These are phyloP conservation scores for Callocephalon fimbriatum DNA, from an alignment of 2,113 vertebrate genomes.

Conservation along the genomic window DNA sequence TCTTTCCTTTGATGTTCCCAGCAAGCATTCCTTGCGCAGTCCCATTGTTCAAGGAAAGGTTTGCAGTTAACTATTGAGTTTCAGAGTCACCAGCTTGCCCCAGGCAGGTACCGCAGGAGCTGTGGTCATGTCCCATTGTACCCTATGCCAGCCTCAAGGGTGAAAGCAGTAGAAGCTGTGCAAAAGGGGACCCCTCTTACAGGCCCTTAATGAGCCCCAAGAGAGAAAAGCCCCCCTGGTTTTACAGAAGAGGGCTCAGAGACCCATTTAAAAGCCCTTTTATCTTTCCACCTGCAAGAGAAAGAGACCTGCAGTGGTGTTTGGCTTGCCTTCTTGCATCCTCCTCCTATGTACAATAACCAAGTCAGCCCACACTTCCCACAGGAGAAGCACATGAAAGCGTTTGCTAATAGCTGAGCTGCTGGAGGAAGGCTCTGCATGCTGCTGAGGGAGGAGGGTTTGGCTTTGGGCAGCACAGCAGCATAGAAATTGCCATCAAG, in stretches of 20 bases:
- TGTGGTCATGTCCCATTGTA: background rate
- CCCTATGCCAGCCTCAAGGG: fast-evolving
- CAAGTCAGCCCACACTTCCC: background rate
- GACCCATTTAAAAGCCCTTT: background rate
- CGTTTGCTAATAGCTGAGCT: background rate
- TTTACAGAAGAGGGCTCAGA: background rate
- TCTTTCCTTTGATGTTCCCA: background rate
- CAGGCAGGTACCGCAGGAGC: background rate
- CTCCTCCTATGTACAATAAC: background rate
- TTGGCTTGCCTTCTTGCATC: background rate
- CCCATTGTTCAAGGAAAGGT: fast-evolving
- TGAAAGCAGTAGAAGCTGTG: background rate
- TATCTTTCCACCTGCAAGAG: background rate
- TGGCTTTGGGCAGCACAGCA: background rate
- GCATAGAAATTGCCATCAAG: background rate
- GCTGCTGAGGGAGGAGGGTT: background rate
- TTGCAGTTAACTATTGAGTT: background rate
- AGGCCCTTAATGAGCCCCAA: background rate
- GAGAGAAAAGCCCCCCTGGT: background rate
- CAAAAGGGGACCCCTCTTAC: too few relatives aligned
- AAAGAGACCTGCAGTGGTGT: background rate
- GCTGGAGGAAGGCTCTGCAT: background rate
- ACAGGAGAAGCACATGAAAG: background rate
- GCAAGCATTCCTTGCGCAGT: fast-evolving
- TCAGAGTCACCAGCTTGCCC: fast-evolving